Base-by-base conservation (phyloP, 2,888 invertebrate species). In the Eubasilissa splendida region DNA sequence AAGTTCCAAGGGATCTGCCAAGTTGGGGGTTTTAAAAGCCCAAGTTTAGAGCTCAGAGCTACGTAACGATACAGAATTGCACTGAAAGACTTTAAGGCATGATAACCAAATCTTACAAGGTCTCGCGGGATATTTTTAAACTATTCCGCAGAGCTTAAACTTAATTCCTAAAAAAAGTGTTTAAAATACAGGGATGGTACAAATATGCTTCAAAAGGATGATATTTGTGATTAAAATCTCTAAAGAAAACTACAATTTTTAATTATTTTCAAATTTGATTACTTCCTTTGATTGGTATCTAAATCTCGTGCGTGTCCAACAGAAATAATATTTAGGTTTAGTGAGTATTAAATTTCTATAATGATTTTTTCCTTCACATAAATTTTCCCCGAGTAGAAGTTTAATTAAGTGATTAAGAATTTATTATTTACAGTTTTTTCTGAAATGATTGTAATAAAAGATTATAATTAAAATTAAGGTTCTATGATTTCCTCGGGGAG, bases 241-340 rank as follows among this genome's bases (percentile, higher is more conserved):
- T 22, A 14, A 52, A 56, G 71, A 73, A 73, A 56, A 73, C 71
- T 56, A 54, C 22, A 12, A 56, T 73, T 58, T 56, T 56, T 56
- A 73, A 73, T 56, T 58, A 14, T 73, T 56, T 56, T 11, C 56
- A 33, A 56, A 56, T 56, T 73, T 56, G 71, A 73, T 73, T 33
- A 31, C n/a, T 11, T 56, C 33, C 54, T 58, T 33, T n/a, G 71
- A 42, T 73, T 56, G 71, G n/a, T 56, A 73, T 56, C 71, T 73
- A 33, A 14, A 33, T 14, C 5, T n/a, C 50, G 68, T 73, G 71
- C 71, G 56, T 73, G 71, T n/a, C n/a, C 11, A 42, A 33, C n/a
- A 42, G 33, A 73, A 73, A 73, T 73, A 73, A 56, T 31, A 58
- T 56, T 56, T 42, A n/a, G 12, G 10, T 68, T 52, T n/a, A n/a